Conservation (phyloP, 2,113 vertebrate species). For the Etheostoma cragini region DNA sequence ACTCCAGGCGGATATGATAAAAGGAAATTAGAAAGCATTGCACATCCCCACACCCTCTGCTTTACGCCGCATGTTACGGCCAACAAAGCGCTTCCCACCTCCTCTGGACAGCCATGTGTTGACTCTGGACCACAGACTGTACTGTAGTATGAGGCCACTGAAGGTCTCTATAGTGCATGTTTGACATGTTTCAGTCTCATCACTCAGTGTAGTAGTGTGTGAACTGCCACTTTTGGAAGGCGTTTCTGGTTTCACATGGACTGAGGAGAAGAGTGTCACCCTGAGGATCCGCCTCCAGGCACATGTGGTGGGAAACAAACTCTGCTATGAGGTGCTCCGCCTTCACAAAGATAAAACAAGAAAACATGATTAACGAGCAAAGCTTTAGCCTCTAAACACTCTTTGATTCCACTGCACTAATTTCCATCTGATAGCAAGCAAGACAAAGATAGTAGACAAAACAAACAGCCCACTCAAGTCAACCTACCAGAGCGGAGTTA, state of each 20-base stretch:
- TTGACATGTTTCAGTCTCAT: slow-evolving; percentile 44
- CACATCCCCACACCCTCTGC: slow-evolving; percentile 59
- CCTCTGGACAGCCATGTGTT: slow-evolving; percentile 1
- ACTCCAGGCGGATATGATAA: slow-evolving; percentile 10
- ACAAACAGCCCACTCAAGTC: neutral
- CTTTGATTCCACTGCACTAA: neutral
- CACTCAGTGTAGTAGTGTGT: slow-evolving; percentile 85
- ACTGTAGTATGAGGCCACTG: slow-evolving; percentile 3
- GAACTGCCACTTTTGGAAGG: slow-evolving; percentile 93
- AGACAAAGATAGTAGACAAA: neutral
- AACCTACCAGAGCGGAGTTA: slow-evolving; percentile 86
- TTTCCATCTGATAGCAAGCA: neutral
- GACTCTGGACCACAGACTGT: neutral
- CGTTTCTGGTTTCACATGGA: slow-evolving; percentile 81
- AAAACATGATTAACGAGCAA: neutral
- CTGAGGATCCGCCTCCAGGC: slow-evolving; percentile 83
- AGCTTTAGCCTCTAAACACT: slow-evolving; percentile 8
- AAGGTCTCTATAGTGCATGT: slow-evolving; percentile 7
- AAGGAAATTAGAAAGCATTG: slow-evolving; percentile 57
- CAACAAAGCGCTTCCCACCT: neutral
- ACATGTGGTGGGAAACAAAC: slow-evolving; percentile 74
- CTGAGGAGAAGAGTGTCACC: slow-evolving; percentile 68
- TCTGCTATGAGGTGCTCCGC: slow-evolving; percentile 87
- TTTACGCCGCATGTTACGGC: slow-evolving; percentile 6
- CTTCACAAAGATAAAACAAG: slow-evolving; percentile 75